A percentile compares a stretch with the other conserved stretches of the same genome.
Evolutionary conservation across 2,888 invertebrate species (phyloP).

Genomic region (Nomada flava): DNA sequence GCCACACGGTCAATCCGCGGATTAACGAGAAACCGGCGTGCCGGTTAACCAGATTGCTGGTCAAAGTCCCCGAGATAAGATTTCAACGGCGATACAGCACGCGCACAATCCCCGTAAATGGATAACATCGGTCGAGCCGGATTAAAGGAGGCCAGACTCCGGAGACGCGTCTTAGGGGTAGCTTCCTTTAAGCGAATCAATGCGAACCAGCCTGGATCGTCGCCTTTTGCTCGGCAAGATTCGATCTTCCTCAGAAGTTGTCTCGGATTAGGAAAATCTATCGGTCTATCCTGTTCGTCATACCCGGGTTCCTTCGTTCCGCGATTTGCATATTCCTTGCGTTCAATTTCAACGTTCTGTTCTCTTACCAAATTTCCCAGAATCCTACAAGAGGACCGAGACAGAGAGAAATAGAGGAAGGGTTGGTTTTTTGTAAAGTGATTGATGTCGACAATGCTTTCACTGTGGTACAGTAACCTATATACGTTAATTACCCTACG

Average conservation of each 20-base stretch:
- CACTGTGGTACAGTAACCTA: too few species aligned
- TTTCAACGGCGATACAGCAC: slow-evolving; percentile 50
- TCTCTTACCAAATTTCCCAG: too few species aligned
- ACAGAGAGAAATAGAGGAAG: too few species aligned
- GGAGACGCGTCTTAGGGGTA: neutral
- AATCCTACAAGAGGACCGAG: too few species aligned
- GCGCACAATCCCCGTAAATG: slow-evolving; percentile 52
- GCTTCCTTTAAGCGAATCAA: slow-evolving; percentile 31
- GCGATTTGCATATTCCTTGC: neutral
- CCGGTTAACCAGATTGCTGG: slow-evolving; percentile 78
- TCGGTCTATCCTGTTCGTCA: neutral
- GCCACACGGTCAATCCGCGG: slow-evolving; percentile 69
- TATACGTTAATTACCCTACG: too few species aligned
- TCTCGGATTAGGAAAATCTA: neutral
- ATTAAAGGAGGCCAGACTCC: slow-evolving; percentile 39
- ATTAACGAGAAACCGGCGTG: slow-evolving; percentile 67
- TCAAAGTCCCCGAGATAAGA: slow-evolving; percentile 73
- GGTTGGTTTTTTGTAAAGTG: too few species aligned
- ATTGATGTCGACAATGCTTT: too few species aligned
- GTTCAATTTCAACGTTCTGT: too few species aligned
- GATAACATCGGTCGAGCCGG: slow-evolving; percentile 55
- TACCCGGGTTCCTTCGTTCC: neutral
- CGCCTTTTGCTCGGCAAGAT: neutral
- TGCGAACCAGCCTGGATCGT: neutral
- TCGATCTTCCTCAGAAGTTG: slow-evolving; percentile 1